A percentile compares a stretch with the other conserved stretches of the same genome.
phyloP scores from a whole-genome alignment of 2,888 invertebrate genomes.

The Eilema griseolum region DNA sequence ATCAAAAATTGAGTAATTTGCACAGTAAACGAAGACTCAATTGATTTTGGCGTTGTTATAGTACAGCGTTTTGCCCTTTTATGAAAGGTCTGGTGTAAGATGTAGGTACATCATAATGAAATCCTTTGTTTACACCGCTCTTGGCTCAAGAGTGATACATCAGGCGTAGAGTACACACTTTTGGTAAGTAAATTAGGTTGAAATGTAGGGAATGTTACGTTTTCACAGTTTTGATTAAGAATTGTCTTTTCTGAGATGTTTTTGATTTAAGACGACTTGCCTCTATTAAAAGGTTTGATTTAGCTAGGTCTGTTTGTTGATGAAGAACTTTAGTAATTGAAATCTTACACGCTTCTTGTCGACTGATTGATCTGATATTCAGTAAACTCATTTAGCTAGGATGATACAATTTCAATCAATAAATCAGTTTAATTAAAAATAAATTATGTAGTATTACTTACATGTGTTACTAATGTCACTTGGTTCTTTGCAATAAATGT shows the following conservation, averaged over 20 bases:
- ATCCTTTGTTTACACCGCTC: slow-evolving; percentile 25
- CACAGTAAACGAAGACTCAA: slow-evolving; percentile 16
- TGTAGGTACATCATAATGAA: slow-evolving; percentile 18
- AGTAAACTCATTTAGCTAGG: no score
- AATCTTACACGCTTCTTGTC: no score
- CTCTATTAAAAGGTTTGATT: no score
- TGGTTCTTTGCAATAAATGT: no score
- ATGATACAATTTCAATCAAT: no score
- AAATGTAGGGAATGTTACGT: neutral
- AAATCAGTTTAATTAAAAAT: no score
- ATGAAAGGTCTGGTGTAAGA: slow-evolving; percentile 8
- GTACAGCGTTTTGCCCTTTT: slow-evolving; percentile 20
- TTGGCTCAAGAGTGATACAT: neutral
- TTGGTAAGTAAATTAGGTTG: neutral
- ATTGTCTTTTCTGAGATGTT: neutral
- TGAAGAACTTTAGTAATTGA: no score
- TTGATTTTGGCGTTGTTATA: slow-evolving; percentile 30
- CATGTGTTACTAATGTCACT: no score
- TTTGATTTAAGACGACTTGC: neutral
- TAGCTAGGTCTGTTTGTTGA: no score
- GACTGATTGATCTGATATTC: no score
- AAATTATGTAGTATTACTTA: no score
- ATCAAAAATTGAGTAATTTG: no score
- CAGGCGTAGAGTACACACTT: neutral
- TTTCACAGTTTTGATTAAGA: neutral